phyloP scores from a whole-genome alignment of 2,888 invertebrate species.

The Pheosia gnoma region DNA sequence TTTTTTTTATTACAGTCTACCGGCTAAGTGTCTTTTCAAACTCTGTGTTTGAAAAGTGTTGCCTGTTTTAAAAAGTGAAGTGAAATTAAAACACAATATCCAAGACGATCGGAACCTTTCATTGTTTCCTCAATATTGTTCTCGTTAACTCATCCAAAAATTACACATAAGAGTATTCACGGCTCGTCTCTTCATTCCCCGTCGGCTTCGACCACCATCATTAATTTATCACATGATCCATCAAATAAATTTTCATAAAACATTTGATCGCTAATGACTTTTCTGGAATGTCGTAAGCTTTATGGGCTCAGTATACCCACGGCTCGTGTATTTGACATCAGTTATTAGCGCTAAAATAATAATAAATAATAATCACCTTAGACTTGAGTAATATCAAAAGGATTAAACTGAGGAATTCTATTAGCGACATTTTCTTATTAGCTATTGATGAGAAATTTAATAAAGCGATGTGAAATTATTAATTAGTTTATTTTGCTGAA shows the following conservation, averaged over 20 bases:
- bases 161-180: no score
- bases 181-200: background rate
- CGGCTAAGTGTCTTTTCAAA: no score
- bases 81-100: no score
- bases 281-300: conserved; percentile 23
- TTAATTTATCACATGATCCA: conserved; percentile 6
- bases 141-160: no score
- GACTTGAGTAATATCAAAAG: conserved; percentile 9
- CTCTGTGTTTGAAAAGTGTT: no score
- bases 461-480: background rate
- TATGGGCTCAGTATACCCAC: conserved; percentile 17
- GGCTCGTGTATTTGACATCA: conserved; percentile 23
- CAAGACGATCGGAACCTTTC: no score
- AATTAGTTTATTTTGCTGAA: no score
- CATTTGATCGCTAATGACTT: conserved; percentile 33
- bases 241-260: conserved; percentile 28
- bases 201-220: background rate
- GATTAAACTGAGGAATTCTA: conserved; percentile 10
- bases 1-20: no score
- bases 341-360: conserved; percentile 29
- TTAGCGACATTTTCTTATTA: conserved; percentile 1
- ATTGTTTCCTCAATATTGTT: no score
- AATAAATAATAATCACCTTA: conserved; percentile 7
- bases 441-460: conserved; percentile 10
- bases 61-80: no score